Percentiles rank a stretch among this genome's conserved stretches.
Evolutionary conservation across 1,140 invertebrate species (phyloP).

Genomic region (Drosophila auraria): DNA sequence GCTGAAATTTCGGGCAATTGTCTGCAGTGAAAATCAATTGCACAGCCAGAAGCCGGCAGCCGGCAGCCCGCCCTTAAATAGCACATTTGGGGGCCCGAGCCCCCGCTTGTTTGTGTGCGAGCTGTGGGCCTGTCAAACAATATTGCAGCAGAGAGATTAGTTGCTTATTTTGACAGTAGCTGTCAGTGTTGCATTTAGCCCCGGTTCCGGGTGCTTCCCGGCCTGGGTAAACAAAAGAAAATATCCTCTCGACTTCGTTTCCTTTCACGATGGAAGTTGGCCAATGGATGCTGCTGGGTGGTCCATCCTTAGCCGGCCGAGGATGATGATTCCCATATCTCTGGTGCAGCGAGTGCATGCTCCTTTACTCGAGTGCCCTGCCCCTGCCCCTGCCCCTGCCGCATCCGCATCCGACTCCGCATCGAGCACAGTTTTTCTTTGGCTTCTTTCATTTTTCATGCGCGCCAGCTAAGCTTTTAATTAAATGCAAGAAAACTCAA

Average conservation of each 20-base stretch:
- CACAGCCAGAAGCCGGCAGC: not conserved
- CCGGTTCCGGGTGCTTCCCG: constrained; percentile 1
- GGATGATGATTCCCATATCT: constrained; percentile 76
- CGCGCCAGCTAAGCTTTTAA: constrained; percentile 77
- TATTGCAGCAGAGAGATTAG: constrained; percentile 71
- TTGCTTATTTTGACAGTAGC: constrained; percentile 79
- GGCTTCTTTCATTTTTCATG: constrained; percentile 54
- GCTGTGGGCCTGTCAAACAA: constrained; percentile 57
- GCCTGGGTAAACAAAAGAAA: constrained; percentile 60
- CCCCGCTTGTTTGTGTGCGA: not conserved
- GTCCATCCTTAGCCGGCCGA: constrained; percentile 32
- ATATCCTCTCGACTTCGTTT: constrained; percentile 42
- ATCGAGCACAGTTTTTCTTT: constrained; percentile 66
- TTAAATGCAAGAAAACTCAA: constrained; percentile 83
- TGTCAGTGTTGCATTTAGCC: constrained; percentile 75
- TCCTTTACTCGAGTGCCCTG: constrained; percentile 74
- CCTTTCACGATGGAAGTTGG: constrained; percentile 6
- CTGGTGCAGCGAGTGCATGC: constrained; percentile 63
- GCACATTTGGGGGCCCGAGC: not conserved
- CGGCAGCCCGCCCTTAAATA: constrained; percentile 6
- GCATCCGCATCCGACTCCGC: constrained; percentile 33
- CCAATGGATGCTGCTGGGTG: not conserved
- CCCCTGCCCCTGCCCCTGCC: constrained; percentile 28
- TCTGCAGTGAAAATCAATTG: constrained; percentile 42
- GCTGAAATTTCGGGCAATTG: constrained; percentile 23